Evolutionary conservation across 2,797 vertebrate species (phyloP).

Genomic region (Crax fasciolata): DNA sequence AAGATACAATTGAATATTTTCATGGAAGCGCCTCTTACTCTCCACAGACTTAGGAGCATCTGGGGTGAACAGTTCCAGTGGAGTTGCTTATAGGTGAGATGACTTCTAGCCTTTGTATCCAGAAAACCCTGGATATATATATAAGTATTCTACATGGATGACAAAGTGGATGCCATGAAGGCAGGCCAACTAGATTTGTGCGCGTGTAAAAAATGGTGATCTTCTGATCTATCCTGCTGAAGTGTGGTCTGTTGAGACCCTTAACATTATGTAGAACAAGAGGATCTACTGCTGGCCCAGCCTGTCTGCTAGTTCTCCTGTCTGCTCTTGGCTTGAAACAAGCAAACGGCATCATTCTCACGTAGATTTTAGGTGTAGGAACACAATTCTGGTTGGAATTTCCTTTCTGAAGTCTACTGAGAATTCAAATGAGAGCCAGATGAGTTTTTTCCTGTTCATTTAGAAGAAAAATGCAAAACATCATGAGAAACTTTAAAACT

Average conservation of each 20-base stretch:
- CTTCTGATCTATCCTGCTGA: not conserved
- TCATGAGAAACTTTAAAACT: constrained; percentile 68
- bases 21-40: not conserved
- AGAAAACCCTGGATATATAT: not conserved
- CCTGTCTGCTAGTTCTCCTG: constrained; percentile 45
- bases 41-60: not conserved
- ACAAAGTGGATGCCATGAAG: not conserved
- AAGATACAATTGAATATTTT: not conserved
- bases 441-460: constrained; percentile 63
- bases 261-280: not conserved
- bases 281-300: not conserved
- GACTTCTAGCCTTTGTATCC: not conserved
- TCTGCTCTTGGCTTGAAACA: constrained; percentile 48
- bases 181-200: not conserved
- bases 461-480: constrained; percentile 70
- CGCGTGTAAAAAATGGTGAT: not conserved
- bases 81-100: not conserved
- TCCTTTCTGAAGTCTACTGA: constrained; percentile 75
- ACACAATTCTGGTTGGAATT: constrained; percentile 78
- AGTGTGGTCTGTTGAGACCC: not conserved
- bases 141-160: not conserved
- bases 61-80: not conserved
- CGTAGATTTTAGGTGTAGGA: constrained; percentile 55
- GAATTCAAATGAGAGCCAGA: constrained; percentile 79
- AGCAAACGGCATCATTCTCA: constrained; percentile 41